A percentile compares a stretch with the other conserved stretches of the same genome.
Conservation (phyloP, 2,113 vertebrate species). For the Ovis aries region ARS-UI_Ramb_v3.0 NC_056068.1:12469001-12469500, state of each 20-base stretch:
- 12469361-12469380: neutral
- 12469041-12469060: neutral
- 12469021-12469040: neutral
- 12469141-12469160: neutral
- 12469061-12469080: neutral
- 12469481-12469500: slow-evolving; percentile 26
- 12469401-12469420: slow-evolving; percentile 2
- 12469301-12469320: neutral
- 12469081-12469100: neutral
- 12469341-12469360: neutral
- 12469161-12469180: neutral
- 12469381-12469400: neutral
- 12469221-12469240: neutral
- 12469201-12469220: neutral
- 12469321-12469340: neutral
- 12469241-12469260: neutral
- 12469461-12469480: slow-evolving; percentile 32
- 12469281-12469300: neutral
- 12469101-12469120: neutral
- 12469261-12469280: neutral
- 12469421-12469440: neutral
- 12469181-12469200: neutral
- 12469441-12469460: slow-evolving; percentile 26
- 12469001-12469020: neutral
- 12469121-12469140: neutral